Conservation (phyloP, 2,797 vertebrate genomes). For the Nannoperca australis region DNA sequence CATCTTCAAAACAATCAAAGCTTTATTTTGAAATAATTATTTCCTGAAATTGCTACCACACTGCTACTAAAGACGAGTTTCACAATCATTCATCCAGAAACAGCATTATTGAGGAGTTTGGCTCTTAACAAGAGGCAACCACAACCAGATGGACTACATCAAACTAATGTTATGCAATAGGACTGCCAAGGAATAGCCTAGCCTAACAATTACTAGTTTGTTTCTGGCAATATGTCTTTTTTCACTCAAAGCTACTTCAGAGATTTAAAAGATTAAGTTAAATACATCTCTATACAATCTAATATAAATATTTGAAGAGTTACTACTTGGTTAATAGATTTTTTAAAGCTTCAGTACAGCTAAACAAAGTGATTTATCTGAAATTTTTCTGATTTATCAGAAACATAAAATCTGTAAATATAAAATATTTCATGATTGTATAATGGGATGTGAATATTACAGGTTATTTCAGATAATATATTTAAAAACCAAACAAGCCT, state of each 20-base stretch:
- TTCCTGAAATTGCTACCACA: conserved; percentile 4
- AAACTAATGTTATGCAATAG: conserved; percentile 53
- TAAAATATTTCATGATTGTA: neutral
- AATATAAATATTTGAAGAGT: neutral
- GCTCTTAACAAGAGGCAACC: conserved; percentile 57
- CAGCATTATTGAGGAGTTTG: conserved; percentile 40
- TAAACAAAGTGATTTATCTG: neutral
- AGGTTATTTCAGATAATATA: neutral
- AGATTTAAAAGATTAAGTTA: conserved; percentile 8
- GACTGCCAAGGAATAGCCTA: conserved; percentile 25
- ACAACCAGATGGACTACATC: conserved; percentile 71
- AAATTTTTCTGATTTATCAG: too few relatives aligned
- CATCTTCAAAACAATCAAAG: conserved; percentile 36
- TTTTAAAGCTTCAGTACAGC: neutral
- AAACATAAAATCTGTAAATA: too few relatives aligned
- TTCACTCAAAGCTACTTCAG: conserved; percentile 3
- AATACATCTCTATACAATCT: neutral
- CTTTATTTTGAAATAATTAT: conserved; percentile 36
- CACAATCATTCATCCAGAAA: conserved; percentile 23
- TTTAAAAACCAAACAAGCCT: neutral
- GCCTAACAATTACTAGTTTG: conserved; percentile 33
- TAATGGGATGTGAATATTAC: neutral
- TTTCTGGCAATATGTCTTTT: conserved; percentile 12
- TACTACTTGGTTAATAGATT: neutral
- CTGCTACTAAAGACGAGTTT: conserved; percentile 39